phyloP scores from a whole-genome alignment of 2,888 invertebrate species.

The Hipparchia semele region DNA sequence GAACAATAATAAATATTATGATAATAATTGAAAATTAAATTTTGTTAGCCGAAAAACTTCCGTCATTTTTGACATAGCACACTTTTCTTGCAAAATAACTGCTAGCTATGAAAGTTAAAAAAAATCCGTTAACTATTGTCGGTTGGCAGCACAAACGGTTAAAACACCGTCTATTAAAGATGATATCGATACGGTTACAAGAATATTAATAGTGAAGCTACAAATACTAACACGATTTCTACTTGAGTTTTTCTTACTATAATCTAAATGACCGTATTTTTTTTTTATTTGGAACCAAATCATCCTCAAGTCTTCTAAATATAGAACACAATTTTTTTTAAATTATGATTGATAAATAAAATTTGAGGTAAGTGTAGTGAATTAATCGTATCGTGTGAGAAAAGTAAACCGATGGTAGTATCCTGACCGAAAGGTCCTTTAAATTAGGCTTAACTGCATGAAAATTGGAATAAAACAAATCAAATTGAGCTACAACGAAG shows the following conservation, averaged over 20 bases:
- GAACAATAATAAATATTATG: no score
- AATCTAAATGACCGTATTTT: neutral
- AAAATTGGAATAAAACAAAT: no score
- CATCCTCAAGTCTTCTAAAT: neutral
- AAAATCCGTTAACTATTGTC: slow-evolving; percentile 41
- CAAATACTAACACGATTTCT: slow-evolving; percentile 1
- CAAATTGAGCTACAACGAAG: no score
- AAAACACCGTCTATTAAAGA: slow-evolving; percentile 28
- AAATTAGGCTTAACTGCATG: no score
- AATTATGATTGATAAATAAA: no score
- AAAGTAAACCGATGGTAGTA: no score
- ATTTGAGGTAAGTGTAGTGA: no score
- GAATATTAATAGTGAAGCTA: slow-evolving; percentile 32
- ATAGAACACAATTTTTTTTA: no score
- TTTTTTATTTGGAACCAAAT: neutral
- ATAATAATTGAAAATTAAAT: no score
- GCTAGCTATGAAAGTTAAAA: slow-evolving; percentile 39
- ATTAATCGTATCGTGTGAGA: no score
- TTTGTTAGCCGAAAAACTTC: neutral
- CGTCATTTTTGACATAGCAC: no score
- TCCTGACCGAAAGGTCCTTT: no score
- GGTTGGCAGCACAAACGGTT: slow-evolving; percentile 51
- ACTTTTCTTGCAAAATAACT: slow-evolving; percentile 27
- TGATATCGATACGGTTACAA: slow-evolving; percentile 34
- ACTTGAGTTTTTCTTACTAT: neutral